Evolutionary conservation across 2,888 invertebrate species (phyloP).

Genomic region (Scaptomyza caliginosa): DNA sequence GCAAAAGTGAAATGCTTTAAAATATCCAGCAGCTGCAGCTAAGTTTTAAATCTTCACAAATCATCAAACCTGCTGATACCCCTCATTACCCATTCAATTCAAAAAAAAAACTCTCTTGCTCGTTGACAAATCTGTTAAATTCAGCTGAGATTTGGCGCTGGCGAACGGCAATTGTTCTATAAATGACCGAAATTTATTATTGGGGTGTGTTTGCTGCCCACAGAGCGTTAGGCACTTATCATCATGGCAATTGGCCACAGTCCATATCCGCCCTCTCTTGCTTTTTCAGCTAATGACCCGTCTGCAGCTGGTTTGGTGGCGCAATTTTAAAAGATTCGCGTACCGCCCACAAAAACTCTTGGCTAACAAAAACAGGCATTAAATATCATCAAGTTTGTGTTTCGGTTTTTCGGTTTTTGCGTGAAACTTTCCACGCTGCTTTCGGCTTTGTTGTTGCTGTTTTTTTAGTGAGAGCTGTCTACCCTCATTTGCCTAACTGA

Average conservation of each 20-base stretch:
- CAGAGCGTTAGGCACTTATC: constrained; percentile 12
- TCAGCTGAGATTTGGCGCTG: constrained; percentile 41
- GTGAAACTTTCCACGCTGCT: constrained; percentile 1
- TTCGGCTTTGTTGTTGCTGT: not conserved
- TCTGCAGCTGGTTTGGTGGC: constrained; percentile 30
- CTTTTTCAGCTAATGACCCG: constrained; percentile 58
- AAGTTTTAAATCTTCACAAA: no score
- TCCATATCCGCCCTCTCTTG: not conserved
- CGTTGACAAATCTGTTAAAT: constrained; percentile 53
- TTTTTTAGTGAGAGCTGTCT: constrained; percentile 56
- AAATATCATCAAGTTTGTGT: constrained; percentile 30
- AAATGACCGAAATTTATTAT: constrained; percentile 66
- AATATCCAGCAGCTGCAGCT: constrained; percentile 5
- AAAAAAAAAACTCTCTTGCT: not conserved
- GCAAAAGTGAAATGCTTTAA: not conserved
- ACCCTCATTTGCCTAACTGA: constrained; percentile 78
- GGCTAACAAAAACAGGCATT: constrained; percentile 17
- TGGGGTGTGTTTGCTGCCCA: constrained; percentile 20
- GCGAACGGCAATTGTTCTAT: constrained; percentile 54
- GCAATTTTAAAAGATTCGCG: constrained; percentile 32
- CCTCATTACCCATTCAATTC: not conserved
- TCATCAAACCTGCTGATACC: not conserved
- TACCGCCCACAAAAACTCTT: constrained; percentile 1
- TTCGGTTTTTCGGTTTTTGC: not conserved
- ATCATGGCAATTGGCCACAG: constrained; percentile 37